Evolutionary conservation across 2,888 invertebrate species (phyloP), one percentile per base, ranked within the genome.

Genomic region (Chirona hameri): DNA sequence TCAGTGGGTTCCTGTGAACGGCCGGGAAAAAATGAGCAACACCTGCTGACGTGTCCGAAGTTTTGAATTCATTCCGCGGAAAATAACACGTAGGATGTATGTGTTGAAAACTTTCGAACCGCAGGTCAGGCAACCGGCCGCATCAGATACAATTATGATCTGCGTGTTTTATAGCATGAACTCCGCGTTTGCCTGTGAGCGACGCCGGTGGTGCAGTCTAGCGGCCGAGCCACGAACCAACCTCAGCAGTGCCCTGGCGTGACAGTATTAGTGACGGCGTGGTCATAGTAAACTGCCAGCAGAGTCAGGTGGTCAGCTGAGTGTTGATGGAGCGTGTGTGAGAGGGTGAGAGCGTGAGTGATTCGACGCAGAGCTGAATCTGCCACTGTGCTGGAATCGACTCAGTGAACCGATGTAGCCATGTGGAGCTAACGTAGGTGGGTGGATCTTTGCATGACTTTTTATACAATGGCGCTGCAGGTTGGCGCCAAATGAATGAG

Each of bases 1-100:
- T 84, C 4, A 84, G 84, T 60, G 84, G 84, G 83, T 84, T 83
- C 57, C 79, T 84, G 82, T 84, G 82, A 82, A 79, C n/a, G 82
- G 60, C 76, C 9, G 21, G 57, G 15, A 5, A 7, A 48, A 12
- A 48, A 48, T 12, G 48, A 48, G 48, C 12, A 12, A 48, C 48
- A 48, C 48, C 48, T 48, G 48, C 48, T 12, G 48, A 10, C 48
- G 48, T n/a, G 48, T 12, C 12, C 48, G 48, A 12, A 10, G 48
- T 48, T 12, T 10, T 12, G 48, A 48, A 7, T 48, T 48, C 48
- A 48, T 48, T 48, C 48, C 7, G 48, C 48, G 48, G 48, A 7
- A 48, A 48, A 48, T 12, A 48, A 7, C 9, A 12, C 48, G 12
- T 12, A 7, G 48, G 48, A 48, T 48, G 48, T 48, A 7, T 12